phyloP scores from a whole-genome alignment of 2,888 invertebrate species.

The Calliopum simillimum region DNA sequence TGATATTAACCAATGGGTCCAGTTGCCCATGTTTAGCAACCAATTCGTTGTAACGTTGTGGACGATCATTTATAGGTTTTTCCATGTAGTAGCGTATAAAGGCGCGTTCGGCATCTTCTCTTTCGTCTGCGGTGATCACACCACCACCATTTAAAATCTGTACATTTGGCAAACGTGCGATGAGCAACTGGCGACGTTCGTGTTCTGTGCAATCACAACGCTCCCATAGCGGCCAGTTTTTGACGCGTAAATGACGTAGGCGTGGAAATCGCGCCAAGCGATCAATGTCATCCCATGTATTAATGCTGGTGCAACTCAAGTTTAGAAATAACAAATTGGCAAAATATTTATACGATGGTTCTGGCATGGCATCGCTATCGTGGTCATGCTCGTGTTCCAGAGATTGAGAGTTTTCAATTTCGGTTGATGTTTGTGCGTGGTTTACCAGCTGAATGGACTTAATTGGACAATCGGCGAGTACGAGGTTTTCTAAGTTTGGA shows the following conservation, averaged over 20 bases:
- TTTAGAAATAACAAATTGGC: constrained; percentile 79
- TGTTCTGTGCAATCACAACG: constrained; percentile 88
- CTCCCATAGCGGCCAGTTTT: constrained; percentile 79
- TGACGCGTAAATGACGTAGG: constrained; percentile 83
- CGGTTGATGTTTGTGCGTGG: neutral
- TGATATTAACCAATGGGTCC: constrained; percentile 89
- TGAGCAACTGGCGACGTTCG: constrained; percentile 86
- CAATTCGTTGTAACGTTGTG: constrained; percentile 81
- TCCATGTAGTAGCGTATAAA: constrained; percentile 94
- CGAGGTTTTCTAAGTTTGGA: constrained; percentile 85
- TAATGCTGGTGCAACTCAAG: constrained; percentile 84
- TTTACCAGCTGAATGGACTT: constrained; percentile 63
- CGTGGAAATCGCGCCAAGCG: constrained; percentile 85
- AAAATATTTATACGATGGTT: constrained; percentile 70
- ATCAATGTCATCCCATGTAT: constrained; percentile 92
- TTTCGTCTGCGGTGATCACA: constrained; percentile 83
- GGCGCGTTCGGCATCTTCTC: constrained; percentile 92
- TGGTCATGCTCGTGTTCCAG: constrained; percentile 26
- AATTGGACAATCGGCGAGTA: constrained; percentile 88
- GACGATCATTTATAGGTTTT: constrained; percentile 84
- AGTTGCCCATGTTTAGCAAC: constrained; percentile 88
- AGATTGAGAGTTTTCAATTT: neutral
- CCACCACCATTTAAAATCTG: constrained; percentile 91
- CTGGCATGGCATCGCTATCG: constrained; percentile 69
- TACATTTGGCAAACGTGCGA: constrained; percentile 89